phyloP scores from a whole-genome alignment of 1,140 invertebrate species.

The Idris sp. region DNA sequence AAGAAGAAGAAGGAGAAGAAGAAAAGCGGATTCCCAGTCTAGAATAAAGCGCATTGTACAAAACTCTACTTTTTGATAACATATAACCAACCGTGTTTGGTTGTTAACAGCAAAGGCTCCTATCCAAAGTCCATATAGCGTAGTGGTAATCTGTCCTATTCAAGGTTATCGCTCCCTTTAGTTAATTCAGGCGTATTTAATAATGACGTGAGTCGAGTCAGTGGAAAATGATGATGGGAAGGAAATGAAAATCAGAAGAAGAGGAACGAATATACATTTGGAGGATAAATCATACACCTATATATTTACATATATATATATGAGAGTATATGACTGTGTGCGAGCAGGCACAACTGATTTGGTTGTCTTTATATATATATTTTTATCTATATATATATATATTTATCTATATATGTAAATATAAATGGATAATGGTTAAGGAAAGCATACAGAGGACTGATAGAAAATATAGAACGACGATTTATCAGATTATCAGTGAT shows the following conservation, averaged over 20 bases:
- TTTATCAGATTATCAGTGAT: slow-evolving; percentile 59
- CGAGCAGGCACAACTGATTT: neutral
- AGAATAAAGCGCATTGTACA: slow-evolving; percentile 45
- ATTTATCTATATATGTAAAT: slow-evolving; percentile 36
- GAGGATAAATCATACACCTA: slow-evolving; percentile 26
- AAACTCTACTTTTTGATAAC: slow-evolving; percentile 52
- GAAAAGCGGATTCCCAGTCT: slow-evolving; percentile 45
- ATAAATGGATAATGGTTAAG: slow-evolving; percentile 54
- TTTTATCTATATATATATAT: slow-evolving; percentile 25
- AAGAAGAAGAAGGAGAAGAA: slow-evolving; percentile 7
- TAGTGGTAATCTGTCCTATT: slow-evolving; percentile 41
- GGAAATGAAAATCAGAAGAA: slow-evolving; percentile 27
- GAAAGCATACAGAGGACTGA: slow-evolving; percentile 62
- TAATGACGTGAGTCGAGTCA: slow-evolving; percentile 40
- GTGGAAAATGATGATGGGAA: slow-evolving; percentile 32
- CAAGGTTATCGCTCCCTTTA: slow-evolving; percentile 22
- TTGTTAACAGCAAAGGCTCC: slow-evolving; percentile 36
- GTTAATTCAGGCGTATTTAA: slow-evolving; percentile 41
- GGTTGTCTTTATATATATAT: slow-evolving; percentile 25
- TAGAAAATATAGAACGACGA: slow-evolving; percentile 63
- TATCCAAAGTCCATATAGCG: slow-evolving; percentile 39
- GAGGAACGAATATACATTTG: slow-evolving; percentile 28
- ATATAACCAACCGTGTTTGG: slow-evolving; percentile 50
- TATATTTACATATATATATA: neutral
- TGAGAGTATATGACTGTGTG: neutral